Conservation (phyloP, 2,113 vertebrate genomes). For the Pterocles burchelli region DNA sequence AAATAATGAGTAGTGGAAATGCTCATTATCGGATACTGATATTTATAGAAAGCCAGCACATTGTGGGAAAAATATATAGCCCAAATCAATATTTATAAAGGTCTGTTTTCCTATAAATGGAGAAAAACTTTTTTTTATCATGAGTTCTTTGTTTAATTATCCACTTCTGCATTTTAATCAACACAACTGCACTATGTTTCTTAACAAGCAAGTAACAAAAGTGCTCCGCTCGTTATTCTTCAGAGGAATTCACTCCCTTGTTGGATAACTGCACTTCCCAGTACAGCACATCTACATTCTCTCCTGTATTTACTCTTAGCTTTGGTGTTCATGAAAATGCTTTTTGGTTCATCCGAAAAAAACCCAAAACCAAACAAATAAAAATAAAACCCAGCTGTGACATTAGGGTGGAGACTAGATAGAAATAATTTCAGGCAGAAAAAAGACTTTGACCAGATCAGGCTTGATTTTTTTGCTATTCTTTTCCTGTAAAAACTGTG, state of each 20-base stretch:
- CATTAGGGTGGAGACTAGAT: neutral
- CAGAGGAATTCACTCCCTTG: neutral
- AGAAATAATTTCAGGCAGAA: neutral
- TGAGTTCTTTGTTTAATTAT: neutral
- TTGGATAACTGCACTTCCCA: neutral
- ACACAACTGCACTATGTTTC: constrained; percentile 1
- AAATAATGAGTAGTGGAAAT: constrained; percentile 48
- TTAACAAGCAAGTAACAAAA: constrained; percentile 1
- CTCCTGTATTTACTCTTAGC: neutral
- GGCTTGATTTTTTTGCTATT: neutral
- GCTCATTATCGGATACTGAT: constrained; percentile 53
- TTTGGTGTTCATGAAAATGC: neutral
- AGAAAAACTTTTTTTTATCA: neutral
- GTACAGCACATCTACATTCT: neutral
- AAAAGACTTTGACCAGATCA: neutral
- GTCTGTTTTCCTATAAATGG: constrained; percentile 8
- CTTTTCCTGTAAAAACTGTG: neutral
- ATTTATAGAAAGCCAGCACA: constrained; percentile 52
- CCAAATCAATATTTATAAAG: constrained; percentile 43
- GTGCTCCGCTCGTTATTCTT: neutral
- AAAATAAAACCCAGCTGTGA: neutral
- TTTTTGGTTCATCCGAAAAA: neutral
- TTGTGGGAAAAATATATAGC: neutral
- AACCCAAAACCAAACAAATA: too few relatives aligned
- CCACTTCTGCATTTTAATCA: constrained; percentile 45